Evolutionary conservation across 1,140 invertebrate species (phyloP).

Genomic region (Galleria mellonella): DNA sequence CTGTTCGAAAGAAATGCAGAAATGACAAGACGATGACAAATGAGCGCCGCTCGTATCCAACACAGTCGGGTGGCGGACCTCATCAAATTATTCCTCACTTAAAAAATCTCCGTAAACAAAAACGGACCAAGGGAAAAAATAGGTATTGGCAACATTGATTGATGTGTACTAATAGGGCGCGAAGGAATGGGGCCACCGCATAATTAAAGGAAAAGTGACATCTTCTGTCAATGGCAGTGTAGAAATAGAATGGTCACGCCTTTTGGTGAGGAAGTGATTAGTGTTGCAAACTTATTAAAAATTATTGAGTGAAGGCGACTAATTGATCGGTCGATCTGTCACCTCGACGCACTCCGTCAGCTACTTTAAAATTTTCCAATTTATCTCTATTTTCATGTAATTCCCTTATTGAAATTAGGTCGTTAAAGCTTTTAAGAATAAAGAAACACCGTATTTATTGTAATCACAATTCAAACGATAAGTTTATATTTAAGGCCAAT

Average conservation of each 20-base stretch:
- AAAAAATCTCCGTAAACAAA: constrained; percentile 73
- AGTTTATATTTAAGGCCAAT: too few relatives aligned
- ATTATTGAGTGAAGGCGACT: constrained; percentile 69
- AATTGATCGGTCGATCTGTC: constrained; percentile 49
- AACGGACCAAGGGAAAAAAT: constrained; percentile 66
- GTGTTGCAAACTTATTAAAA: constrained; percentile 67
- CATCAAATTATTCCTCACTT: constrained; percentile 73
- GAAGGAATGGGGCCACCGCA: constrained; percentile 64
- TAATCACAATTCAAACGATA: too few relatives aligned
- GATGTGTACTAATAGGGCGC: constrained; percentile 73
- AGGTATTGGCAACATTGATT: constrained; percentile 74
- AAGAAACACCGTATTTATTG: too few relatives aligned
- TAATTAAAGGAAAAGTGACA: constrained; percentile 73
- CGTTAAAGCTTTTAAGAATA: too few relatives aligned
- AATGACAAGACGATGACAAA: constrained; percentile 75
- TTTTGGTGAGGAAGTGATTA: constrained; percentile 65
- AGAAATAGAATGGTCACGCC: constrained; percentile 65
- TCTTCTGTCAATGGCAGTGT: constrained; percentile 64
- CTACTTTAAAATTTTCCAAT: constrained; percentile 7
- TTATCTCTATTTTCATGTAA: background rate
- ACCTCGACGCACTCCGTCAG: constrained; percentile 22
- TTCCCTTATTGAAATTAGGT: too few relatives aligned
- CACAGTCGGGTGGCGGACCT: constrained; percentile 70
- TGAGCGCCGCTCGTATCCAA: constrained; percentile 61
- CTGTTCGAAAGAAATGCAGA: constrained; percentile 68